These are phyloP conservation scores for Meiosimyza decipiens DNA, from an alignment of 2,888 invertebrate species.

Conservation along the genomic window DNA sequence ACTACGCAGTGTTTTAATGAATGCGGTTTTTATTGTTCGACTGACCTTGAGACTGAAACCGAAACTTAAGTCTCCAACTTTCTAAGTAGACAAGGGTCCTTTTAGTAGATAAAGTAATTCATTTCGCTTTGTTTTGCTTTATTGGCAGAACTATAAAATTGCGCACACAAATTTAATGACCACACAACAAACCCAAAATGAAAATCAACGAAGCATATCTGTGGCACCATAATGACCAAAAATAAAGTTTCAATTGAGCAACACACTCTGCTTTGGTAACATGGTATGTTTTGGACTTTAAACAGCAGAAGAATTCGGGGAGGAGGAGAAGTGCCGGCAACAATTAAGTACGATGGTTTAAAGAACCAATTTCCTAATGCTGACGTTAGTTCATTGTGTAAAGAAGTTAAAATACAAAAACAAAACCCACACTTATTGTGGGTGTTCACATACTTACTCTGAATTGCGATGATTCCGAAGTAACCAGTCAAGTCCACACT, in stretches of 20 bases:
- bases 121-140: not conserved
- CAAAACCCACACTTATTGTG: not conserved
- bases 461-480: not conserved
- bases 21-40: too few relatives aligned
- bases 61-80: too few relatives aligned
- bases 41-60: too few relatives aligned
- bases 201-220: not conserved
- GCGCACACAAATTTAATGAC: not conserved
- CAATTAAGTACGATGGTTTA: too few relatives aligned
- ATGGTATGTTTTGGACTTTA: too few relatives aligned
- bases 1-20: too few relatives aligned
- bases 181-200: not conserved
- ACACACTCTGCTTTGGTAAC: not conserved
- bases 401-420: not conserved
- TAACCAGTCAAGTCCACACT: not conserved
- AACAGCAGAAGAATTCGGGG: too few relatives aligned
- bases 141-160: not conserved
- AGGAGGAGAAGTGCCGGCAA: too few relatives aligned
- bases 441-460: not conserved
- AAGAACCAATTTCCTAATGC: too few relatives aligned
- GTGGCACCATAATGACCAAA: slow-evolving; percentile 2
- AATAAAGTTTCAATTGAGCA: not conserved
- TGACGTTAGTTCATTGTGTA: too few relatives aligned
- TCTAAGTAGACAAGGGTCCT: too few relatives aligned
- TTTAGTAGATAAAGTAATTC: too few relatives aligned